Base-by-base conservation (phyloP, 2,888 invertebrate genomes). In the Protodeltote pygarga region DNA sequence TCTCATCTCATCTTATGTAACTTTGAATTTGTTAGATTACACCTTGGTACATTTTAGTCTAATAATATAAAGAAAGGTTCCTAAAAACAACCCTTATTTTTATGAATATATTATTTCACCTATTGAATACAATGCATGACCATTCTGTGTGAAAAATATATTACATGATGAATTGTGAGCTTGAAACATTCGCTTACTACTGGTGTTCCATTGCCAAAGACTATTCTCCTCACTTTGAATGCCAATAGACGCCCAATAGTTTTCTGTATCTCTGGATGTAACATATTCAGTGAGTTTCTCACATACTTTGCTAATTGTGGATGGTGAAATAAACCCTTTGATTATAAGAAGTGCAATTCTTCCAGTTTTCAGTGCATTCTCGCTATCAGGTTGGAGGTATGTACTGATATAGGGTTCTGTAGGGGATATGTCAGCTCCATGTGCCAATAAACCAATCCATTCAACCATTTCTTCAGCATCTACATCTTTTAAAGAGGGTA, bases 21-120 rank as follows among this genome's bases (percentile, higher is more conserved):
- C n/a, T n/a, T n/a, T n/a, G n/a, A n/a, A n/a, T n/a, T n/a, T n/a
- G n/a, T n/a, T n/a, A n/a, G n/a, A n/a, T n/a, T n/a, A n/a, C n/a
- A n/a, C n/a, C n/a, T n/a, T n/a, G n/a, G n/a, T n/a, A n/a, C n/a
- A n/a, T n/a, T n/a, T n/a, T n/a, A n/a, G n/a, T 23, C 33, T 49
- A 41, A 48, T 38, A 24, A 38, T 19, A 10, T 17, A 31, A 53
- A n/a, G n/a, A n/a, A n/a, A n/a, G n/a, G n/a, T n/a, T n/a, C n/a
- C n/a, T 37, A 27, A 41, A 32, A 45, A 51, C 29, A 38, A 25
- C 4, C 4, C 39, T 33, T 16, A 25, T 14, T 32, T 5, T 48
- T 75, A 90, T 51, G 87, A 76, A 82, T 85, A 89, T 59, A 87
- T 90, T 83, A 91, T 74, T 84, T 89, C 81, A 20, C 89, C 87